Conservation (phyloP, 2,113 vertebrate genomes). For the Sterna hirundo region DNA sequence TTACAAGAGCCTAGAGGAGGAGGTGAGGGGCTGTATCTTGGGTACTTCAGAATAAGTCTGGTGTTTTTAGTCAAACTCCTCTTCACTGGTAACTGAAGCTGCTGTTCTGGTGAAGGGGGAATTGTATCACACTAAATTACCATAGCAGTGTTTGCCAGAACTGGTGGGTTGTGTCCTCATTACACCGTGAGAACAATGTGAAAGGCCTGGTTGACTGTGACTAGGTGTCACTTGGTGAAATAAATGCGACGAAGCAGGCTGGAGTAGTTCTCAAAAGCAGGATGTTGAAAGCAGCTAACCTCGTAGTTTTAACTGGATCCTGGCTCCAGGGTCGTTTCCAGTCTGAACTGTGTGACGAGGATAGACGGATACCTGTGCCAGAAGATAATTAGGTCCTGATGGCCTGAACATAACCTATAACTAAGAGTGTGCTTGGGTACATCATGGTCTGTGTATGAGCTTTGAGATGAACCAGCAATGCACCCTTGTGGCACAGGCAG, state of each 20-base stretch:
- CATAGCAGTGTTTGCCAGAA: not conserved
- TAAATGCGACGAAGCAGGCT: not conserved
- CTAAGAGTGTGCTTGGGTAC: not conserved
- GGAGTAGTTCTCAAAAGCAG: not conserved
- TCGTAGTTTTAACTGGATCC: not conserved
- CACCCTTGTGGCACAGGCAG: not conserved
- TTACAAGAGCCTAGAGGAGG: not conserved
- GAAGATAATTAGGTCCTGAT: not conserved
- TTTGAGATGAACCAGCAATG: not conserved
- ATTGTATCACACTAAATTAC: not conserved
- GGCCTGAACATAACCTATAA: not conserved
- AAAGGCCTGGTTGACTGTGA: not conserved
- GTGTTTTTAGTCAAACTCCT: not conserved
- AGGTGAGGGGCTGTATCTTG: not conserved
- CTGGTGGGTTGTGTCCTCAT: not conserved
- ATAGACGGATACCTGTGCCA: not conserved
- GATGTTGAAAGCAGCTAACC: not conserved
- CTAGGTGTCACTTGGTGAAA: not conserved
- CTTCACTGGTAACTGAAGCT: not conserved
- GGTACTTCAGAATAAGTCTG: not conserved
- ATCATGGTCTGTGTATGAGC: accelerated
- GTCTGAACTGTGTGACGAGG: not conserved
- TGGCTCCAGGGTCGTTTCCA: not conserved
- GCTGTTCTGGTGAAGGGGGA: not conserved
- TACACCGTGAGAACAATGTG: not conserved